phyloP scores from a whole-genome alignment of 1,140 invertebrate species.

The Condylostylus longicornis region DNA sequence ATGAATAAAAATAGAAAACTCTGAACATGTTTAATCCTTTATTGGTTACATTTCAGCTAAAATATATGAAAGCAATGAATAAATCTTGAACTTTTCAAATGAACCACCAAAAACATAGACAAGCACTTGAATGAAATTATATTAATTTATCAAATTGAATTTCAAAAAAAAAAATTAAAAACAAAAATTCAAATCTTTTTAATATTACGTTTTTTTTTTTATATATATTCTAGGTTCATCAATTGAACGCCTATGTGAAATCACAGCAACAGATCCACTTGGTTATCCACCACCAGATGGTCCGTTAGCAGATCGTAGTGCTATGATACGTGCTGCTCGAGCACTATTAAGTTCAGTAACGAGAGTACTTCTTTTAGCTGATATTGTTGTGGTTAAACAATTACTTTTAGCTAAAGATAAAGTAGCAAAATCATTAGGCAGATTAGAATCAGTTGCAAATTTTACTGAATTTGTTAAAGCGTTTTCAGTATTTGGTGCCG shows the following conservation, averaged over 20 bases:
- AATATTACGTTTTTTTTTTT: no score
- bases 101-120: no score
- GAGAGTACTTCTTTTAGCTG: slow-evolving; percentile 90
- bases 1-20: no score
- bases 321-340: slow-evolving; percentile 79
- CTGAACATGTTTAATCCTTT: no score
- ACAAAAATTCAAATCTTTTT: no score
- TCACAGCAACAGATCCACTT: slow-evolving; percentile 49
- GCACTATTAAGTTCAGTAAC: slow-evolving; percentile 90
- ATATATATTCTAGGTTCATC: slow-evolving; percentile 46
- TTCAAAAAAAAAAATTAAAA: no score
- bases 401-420: slow-evolving; percentile 91
- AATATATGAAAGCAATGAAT: no score
- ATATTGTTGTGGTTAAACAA: slow-evolving; percentile 96
- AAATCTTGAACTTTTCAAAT: no score
- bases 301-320: slow-evolving; percentile 45
- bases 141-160: no score
- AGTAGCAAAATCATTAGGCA: slow-evolving; percentile 70
- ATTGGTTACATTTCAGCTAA: no score
- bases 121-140: no score
- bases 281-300: slow-evolving; percentile 33
- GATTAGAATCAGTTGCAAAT: slow-evolving; percentile 85
- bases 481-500: slow-evolving; percentile 93
- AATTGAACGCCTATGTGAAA: slow-evolving; percentile 78
- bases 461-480: slow-evolving; percentile 98